Conservation (phyloP, 1,140 invertebrate species). For the Euura saliciscinereae region DNA sequence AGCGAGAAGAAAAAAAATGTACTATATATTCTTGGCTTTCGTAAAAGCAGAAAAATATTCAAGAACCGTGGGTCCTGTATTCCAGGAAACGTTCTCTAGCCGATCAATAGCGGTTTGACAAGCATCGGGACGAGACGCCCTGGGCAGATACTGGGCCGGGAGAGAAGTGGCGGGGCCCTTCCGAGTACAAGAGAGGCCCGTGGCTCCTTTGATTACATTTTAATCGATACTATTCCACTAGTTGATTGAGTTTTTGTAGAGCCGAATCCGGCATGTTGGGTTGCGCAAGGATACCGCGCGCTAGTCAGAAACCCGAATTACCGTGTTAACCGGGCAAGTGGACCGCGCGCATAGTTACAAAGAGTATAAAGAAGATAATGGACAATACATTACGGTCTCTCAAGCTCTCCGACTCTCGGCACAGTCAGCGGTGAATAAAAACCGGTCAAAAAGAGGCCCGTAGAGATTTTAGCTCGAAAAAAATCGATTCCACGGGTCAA, state of each 20-base stretch:
- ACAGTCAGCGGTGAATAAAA: too few relatives aligned
- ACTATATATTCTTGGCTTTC: too few relatives aligned
- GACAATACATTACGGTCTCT: neutral
- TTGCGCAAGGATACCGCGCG: neutral
- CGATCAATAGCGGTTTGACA: slow-evolving; percentile 53
- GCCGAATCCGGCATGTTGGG: neutral
- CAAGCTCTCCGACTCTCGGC: too few relatives aligned
- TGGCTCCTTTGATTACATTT: slow-evolving; percentile 16
- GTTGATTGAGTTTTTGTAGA: slow-evolving; percentile 16
- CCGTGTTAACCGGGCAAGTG: neutral
- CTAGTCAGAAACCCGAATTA: neutral
- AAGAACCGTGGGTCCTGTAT: neutral
- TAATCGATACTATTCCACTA: slow-evolving; percentile 11
- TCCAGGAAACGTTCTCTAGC: slow-evolving; percentile 38
- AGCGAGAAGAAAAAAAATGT: too few relatives aligned
- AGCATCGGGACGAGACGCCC: slow-evolving; percentile 42
- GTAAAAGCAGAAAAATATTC: too few relatives aligned
- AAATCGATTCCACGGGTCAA: neutral
- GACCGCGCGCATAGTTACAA: neutral
- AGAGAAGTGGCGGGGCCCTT: slow-evolving; percentile 51
- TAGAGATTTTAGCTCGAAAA: neutral
- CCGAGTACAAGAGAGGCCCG: neutral
- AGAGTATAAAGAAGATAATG: neutral
- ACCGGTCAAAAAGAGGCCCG: neutral
- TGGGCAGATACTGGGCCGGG: slow-evolving; percentile 50